These are phyloP conservation scores for Thaleichthys pacificus DNA, from an alignment of 2,797 vertebrate genomes.

Conservation along the genomic window DNA sequence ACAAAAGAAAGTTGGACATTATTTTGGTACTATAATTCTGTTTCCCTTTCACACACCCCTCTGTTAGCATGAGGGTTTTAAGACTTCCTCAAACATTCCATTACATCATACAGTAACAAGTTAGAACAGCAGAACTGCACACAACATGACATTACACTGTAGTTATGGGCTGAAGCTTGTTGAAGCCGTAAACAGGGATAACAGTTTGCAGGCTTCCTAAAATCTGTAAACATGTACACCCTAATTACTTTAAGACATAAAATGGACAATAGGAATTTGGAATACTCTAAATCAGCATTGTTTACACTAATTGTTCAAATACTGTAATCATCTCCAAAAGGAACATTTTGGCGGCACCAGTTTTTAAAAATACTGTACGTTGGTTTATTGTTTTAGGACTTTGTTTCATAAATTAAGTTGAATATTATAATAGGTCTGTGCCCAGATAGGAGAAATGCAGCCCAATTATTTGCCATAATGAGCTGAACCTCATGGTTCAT, in stretches of 20 bases:
- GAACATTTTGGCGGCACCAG: too few relatives aligned
- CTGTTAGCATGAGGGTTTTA: conserved; percentile 9
- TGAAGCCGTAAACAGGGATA: conserved; percentile 1
- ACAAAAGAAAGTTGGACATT: background rate
- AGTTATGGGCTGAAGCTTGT: background rate
- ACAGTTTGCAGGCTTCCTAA: background rate
- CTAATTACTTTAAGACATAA: conserved; percentile 6
- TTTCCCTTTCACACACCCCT: background rate
- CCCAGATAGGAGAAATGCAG: too few relatives aligned
- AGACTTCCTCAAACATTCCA: conserved; percentile 9
- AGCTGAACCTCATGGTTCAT: conserved; percentile 11
- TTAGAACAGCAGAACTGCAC: background rate
- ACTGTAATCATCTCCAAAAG: too few relatives aligned
- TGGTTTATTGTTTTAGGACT: too few relatives aligned
- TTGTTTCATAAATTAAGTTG: too few relatives aligned
- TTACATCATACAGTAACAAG: conserved; percentile 4
- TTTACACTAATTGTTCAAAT: background rate
- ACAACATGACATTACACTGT: conserved; percentile 10
- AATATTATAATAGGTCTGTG: too few relatives aligned
- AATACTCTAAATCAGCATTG: background rate
- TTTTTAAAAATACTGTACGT: too few relatives aligned
- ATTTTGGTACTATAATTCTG: background rate
- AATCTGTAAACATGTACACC: conserved; percentile 10
- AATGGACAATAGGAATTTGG: background rate
- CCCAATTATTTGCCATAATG: background rate